Evolutionary conservation across 2,888 invertebrate species (phyloP).

Genomic region (Pheosia gnoma): DNA sequence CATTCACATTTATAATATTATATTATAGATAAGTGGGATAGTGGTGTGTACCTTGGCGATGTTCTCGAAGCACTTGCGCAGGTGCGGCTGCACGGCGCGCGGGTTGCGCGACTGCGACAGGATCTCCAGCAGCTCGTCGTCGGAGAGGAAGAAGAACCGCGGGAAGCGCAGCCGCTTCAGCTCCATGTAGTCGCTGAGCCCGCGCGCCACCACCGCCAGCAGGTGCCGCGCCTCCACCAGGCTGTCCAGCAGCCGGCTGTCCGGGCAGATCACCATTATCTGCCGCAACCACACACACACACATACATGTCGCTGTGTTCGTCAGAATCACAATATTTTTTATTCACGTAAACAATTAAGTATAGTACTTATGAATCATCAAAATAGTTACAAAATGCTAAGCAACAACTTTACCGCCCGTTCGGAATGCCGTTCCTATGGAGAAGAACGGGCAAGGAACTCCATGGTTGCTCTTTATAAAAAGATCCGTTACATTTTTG

Average conservation of each 20-base stretch:
- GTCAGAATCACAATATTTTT: no score
- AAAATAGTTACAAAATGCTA: no score
- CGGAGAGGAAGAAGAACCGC: conserved; percentile 91
- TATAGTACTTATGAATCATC: no score
- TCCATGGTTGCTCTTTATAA: no score
- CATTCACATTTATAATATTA: no score
- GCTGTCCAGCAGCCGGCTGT: conserved; percentile 87
- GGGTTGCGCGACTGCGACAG: conserved; percentile 92
- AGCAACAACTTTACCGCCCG: no score
- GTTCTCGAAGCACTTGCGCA: conserved; percentile 93
- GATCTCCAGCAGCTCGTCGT: conserved; percentile 92
- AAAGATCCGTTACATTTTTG: no score
- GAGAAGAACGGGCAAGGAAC: no score
- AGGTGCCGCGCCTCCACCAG: conserved; percentile 88
- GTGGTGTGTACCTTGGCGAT: conserved; percentile 83
- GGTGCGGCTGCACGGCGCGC: conserved; percentile 90
- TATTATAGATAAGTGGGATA: no score
- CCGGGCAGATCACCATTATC: conserved; percentile 87
- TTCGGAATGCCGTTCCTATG: no score
- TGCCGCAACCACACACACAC: conserved; percentile 39
- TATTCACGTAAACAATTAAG: no score
- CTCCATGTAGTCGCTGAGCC: conserved; percentile 91
- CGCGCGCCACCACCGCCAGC: conserved; percentile 89
- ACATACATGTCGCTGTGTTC: no score
- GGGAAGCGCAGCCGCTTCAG: conserved; percentile 90